phyloP scores from a whole-genome alignment of 2,797 vertebrate species.

The Megalops cyprinoides region DNA sequence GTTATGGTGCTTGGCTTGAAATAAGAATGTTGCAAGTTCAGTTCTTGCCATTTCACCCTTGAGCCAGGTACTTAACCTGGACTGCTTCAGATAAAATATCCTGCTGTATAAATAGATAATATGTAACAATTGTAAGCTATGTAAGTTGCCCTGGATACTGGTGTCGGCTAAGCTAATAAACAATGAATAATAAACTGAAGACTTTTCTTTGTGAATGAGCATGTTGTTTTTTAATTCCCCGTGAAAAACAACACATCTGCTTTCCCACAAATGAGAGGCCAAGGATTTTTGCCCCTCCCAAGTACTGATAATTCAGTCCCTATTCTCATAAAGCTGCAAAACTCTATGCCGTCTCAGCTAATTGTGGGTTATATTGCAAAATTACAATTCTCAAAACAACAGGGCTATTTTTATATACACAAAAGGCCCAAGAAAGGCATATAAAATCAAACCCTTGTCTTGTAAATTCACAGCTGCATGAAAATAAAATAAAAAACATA shows the following conservation, averaged over 20 bases:
- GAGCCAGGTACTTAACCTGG: neutral
- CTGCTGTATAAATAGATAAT: constrained; percentile 14
- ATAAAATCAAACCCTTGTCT: constrained; percentile 23
- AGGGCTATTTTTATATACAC: constrained; percentile 26
- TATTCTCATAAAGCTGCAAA: constrained; percentile 30
- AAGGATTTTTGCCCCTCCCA: constrained; percentile 7
- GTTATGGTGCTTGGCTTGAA: no score
- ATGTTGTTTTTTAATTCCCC: neutral
- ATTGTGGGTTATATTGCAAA: constrained; percentile 22
- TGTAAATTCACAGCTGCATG: constrained; percentile 1
- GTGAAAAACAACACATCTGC: constrained; percentile 23
- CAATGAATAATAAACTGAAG: constrained; percentile 5
- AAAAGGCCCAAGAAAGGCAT: constrained; percentile 9
- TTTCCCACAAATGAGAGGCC: constrained; percentile 27
- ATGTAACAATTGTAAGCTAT: neutral
- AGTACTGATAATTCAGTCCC: constrained; percentile 12
- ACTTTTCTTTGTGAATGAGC: constrained; percentile 10
- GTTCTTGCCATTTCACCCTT: constrained; percentile 5
- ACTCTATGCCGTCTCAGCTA: constrained; percentile 18
- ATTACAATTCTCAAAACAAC: constrained; percentile 27
- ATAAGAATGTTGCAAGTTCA: neutral
- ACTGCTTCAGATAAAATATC: neutral
- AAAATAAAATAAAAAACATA: neutral
- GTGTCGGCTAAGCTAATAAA: neutral
- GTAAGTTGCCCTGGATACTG: neutral